phyloP scores from a whole-genome alignment of 2,113 vertebrate genomes.

The Pseudorhombus dupliciocellatus region DNA sequence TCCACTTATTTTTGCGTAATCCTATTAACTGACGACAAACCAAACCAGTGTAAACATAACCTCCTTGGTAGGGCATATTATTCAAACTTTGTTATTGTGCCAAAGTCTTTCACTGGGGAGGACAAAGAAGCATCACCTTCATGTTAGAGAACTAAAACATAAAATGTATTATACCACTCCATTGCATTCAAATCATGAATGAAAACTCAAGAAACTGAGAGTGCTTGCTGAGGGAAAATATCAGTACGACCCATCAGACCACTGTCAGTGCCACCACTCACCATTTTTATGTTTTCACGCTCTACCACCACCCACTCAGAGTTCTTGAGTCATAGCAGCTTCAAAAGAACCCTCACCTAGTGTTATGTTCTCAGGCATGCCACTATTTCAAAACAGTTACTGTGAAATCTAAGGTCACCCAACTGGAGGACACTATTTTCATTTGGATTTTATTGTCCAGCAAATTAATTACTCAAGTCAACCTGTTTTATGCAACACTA shows the following conservation, averaged over 20 bases:
- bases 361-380: constrained; percentile 23
- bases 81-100: too few relatives aligned
- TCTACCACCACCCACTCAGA: constrained; percentile 24
- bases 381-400: constrained; percentile 15
- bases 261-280: constrained; percentile 9
- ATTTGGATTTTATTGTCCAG: neutral
- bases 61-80: too few relatives aligned
- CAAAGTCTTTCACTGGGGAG: neutral
- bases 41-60: too few relatives aligned
- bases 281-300: constrained; percentile 4
- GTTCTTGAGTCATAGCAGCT: constrained; percentile 24
- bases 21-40: too few relatives aligned
- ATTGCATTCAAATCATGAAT: constrained; percentile 29
- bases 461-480: neutral
- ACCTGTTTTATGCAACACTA: neutral
- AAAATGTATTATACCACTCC: neutral
- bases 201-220: constrained; percentile 40
- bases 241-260: constrained; percentile 30
- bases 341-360: constrained; percentile 32
- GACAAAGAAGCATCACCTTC: neutral
- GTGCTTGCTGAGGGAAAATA: constrained; percentile 2
- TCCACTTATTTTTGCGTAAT: too few relatives aligned
- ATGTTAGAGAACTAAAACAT: neutral
- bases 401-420: neutral
- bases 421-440: neutral